A percentile compares a stretch with the other conserved stretches of the same genome.
These are phyloP conservation scores for Caenorhabditis brenneri DNA, from an alignment of 1,140 invertebrate species.

Conservation along the genomic window DNA sequence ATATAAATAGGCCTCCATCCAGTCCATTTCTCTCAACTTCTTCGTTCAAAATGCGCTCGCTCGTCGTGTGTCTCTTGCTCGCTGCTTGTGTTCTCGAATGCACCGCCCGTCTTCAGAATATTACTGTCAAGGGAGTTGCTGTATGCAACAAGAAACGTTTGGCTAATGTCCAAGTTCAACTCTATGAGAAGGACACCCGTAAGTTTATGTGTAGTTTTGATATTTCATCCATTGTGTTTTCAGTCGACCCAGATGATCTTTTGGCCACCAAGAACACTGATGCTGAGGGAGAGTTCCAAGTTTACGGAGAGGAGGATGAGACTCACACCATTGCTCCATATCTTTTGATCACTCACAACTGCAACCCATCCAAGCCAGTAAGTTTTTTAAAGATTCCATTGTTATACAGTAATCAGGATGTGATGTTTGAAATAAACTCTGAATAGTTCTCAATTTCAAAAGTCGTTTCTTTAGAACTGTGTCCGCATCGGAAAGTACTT, in stretches of 20 bases:
- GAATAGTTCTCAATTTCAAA: not conserved
- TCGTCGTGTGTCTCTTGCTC: constrained; percentile 37
- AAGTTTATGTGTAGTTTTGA: not conserved
- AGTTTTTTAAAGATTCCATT: not conserved
- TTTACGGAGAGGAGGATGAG: constrained; percentile 63
- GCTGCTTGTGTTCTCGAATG: not conserved
- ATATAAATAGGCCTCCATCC: constrained; percentile 4
- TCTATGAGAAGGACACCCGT: constrained; percentile 55
- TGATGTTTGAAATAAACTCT: too few species aligned
- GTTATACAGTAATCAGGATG: too few species aligned
- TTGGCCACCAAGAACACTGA: constrained; percentile 58
- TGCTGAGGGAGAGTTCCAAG: constrained; percentile 59
- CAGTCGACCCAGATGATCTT: constrained; percentile 64
- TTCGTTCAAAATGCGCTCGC: constrained; percentile 39
- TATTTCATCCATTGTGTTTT: not conserved
- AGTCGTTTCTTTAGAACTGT: constrained; percentile 55
- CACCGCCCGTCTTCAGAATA: constrained; percentile 50
- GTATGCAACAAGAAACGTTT: constrained; percentile 52
- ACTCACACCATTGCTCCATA: constrained; percentile 62
- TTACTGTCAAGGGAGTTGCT: constrained; percentile 49
- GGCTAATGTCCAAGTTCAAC: constrained; percentile 48
- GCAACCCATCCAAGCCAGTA: constrained; percentile 57
- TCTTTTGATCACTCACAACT: constrained; percentile 62
- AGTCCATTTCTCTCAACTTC: not conserved
- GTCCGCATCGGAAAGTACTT: constrained; percentile 63